A percentile compares a stretch with the other conserved stretches of the same genome.
Evolutionary conservation across 2,113 vertebrate species (phyloP).

Genomic region (Spea multiplicata): DNA sequence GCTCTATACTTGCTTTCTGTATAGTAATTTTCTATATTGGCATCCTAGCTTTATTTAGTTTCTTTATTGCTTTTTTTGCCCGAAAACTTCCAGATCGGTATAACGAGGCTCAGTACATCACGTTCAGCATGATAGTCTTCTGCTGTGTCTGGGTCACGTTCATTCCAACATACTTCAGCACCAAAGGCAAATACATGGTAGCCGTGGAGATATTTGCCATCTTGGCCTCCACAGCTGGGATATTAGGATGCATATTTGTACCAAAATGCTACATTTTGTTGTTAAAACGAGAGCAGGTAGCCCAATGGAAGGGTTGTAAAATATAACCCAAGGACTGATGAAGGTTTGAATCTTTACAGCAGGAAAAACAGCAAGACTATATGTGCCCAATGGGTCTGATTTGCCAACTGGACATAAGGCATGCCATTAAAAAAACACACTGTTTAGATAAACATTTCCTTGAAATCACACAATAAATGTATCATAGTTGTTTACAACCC

Average conservation of each 20-base stretch:
- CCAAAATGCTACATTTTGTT: constrained; percentile 8
- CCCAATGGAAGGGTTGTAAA: neutral
- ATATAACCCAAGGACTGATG: too few relatives aligned
- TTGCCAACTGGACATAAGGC: too few relatives aligned
- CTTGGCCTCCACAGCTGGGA: neutral
- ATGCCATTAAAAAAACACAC: too few relatives aligned
- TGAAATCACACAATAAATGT: too few relatives aligned
- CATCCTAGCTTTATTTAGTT: neutral
- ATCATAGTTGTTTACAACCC: too few relatives aligned
- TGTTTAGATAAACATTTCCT: too few relatives aligned
- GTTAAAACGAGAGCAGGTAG: neutral
- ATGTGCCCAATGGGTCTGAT: too few relatives aligned
- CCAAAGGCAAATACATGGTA: constrained; percentile 13
- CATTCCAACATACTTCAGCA: constrained; percentile 3
- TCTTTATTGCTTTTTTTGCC: neutral
- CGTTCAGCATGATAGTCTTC: neutral
- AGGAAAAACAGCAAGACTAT: too few relatives aligned
- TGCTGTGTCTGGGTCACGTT: neutral
- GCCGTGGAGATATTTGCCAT: constrained; percentile 11
- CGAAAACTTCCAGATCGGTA: constrained; percentile 1
- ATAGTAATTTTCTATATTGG: neutral
- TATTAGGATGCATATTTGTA: neutral
- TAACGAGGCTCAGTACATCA: constrained; percentile 14
- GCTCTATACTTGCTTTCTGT: neutral
- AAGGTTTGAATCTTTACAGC: too few relatives aligned